Evolutionary conservation across 2,888 invertebrate species (phyloP).

Genomic region (Leptura quadrifasciata): DNA sequence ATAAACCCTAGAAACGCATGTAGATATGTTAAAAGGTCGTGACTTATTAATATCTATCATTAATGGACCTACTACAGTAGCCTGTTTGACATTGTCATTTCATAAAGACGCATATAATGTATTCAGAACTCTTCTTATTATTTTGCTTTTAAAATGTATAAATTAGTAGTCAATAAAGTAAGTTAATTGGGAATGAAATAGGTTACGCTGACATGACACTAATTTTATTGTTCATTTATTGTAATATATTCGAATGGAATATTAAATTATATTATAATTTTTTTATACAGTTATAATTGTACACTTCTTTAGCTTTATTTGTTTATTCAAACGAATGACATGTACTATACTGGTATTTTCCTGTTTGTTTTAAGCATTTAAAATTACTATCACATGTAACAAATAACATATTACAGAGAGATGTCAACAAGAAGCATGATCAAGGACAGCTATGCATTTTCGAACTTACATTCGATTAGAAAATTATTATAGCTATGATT

Average conservation of each 20-base stretch:
- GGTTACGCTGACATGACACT: not conserved
- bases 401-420: too few relatives aligned
- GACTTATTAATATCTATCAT: too few relatives aligned
- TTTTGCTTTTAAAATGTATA: not conserved
- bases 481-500: too few relatives aligned
- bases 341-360: too few relatives aligned
- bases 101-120: not conserved
- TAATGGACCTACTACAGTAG: too few relatives aligned
- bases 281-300: not conserved
- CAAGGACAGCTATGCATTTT: too few relatives aligned
- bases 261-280: not conserved
- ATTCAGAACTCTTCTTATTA: not conserved
- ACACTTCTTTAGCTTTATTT: not conserved
- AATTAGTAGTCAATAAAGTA: not conserved
- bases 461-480: too few relatives aligned
- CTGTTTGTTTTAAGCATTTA: too few relatives aligned
- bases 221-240: not conserved
- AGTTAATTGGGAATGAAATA: slow-evolving; percentile 4
- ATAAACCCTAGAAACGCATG: too few relatives aligned
- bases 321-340: not conserved
- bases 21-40: too few relatives aligned
- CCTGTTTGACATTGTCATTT: not conserved
- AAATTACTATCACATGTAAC: too few relatives aligned
- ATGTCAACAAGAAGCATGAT: too few relatives aligned
- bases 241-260: slow-evolving; percentile 1